A percentile compares a stretch with the other conserved stretches of the same genome.
These are phyloP conservation scores for Hetaerina titia DNA, from an alignment of 2,888 invertebrate species.

Conservation along the genomic window DNA sequence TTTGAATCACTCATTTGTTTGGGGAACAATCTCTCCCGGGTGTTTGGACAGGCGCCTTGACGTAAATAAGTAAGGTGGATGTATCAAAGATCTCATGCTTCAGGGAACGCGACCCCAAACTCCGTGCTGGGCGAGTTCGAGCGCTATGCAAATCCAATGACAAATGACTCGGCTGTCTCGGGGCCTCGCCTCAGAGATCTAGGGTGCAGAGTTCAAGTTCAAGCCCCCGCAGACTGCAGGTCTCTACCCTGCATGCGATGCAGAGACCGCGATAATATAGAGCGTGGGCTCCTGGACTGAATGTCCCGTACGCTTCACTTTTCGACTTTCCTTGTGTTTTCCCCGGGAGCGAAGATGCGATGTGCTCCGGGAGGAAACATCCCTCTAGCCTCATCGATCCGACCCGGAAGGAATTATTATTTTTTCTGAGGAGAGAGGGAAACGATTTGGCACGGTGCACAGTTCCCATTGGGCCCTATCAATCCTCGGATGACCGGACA, in stretches of 20 bases:
- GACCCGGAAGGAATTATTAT: too few relatives aligned
- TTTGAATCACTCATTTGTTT: not conserved
- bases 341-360: too few relatives aligned
- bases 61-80: not conserved
- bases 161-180: not conserved
- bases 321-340: not conserved
- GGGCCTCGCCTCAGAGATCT: not conserved
- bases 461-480: not conserved
- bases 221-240: not conserved
- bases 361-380: too few relatives aligned
- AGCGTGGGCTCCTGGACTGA: not conserved
- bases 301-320: not conserved
- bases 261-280: not conserved
- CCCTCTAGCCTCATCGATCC: too few relatives aligned
- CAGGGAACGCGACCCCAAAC: not conserved
- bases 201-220: not conserved
- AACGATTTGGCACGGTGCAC: too few relatives aligned
- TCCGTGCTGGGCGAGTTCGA: not conserved
- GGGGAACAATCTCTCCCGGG: not conserved
- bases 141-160: not conserved
- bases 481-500: not conserved
- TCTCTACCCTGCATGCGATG: not conserved
- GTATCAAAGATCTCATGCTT: conserved; percentile 25
- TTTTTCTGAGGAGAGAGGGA: too few relatives aligned
- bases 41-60: not conserved